phyloP scores from a whole-genome alignment of 2,888 invertebrate species.

The Pycnomerus fuliginosus region DNA sequence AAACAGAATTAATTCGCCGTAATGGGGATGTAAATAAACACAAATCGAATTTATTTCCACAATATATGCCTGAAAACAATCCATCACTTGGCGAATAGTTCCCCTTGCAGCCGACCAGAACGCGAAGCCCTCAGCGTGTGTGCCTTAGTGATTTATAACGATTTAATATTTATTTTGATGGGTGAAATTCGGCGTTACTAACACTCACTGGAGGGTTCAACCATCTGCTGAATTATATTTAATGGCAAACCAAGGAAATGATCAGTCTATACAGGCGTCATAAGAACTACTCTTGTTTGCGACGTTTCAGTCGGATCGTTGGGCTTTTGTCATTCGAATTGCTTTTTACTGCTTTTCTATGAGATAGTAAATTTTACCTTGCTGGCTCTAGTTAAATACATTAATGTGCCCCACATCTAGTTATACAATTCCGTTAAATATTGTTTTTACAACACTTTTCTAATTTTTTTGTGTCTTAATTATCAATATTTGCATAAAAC shows the following conservation, averaged over 20 bases:
- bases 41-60: slow-evolving; percentile 44
- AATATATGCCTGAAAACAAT: slow-evolving; percentile 43
- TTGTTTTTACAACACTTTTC: too few relatives aligned
- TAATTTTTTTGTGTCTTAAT: too few relatives aligned
- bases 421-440: too few relatives aligned
- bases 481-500: too few relatives aligned
- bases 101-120: slow-evolving; percentile 39
- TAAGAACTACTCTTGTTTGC: slow-evolving; percentile 37
- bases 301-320: slow-evolving; percentile 32
- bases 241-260: slow-evolving; percentile 25
- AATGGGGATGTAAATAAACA: slow-evolving; percentile 41
- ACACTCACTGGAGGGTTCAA: slow-evolving; percentile 48
- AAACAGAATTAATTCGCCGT: slow-evolving; percentile 37
- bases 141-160: slow-evolving; percentile 53
- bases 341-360: slow-evolving; percentile 49
- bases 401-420: too few relatives aligned
- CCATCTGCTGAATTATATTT: slow-evolving; percentile 52
- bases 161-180: slow-evolving; percentile 57
- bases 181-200: slow-evolving; percentile 56
- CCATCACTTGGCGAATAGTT: slow-evolving; percentile 35
- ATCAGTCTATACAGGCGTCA: slow-evolving; percentile 10
- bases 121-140: slow-evolving; percentile 24
- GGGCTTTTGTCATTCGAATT: slow-evolving; percentile 46
- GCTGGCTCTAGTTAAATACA: slow-evolving; percentile 17
- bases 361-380: slow-evolving; percentile 35